Evolutionary conservation across 1,140 invertebrate genomes (phyloP).

Genomic region (Orchestia grillus): DNA sequence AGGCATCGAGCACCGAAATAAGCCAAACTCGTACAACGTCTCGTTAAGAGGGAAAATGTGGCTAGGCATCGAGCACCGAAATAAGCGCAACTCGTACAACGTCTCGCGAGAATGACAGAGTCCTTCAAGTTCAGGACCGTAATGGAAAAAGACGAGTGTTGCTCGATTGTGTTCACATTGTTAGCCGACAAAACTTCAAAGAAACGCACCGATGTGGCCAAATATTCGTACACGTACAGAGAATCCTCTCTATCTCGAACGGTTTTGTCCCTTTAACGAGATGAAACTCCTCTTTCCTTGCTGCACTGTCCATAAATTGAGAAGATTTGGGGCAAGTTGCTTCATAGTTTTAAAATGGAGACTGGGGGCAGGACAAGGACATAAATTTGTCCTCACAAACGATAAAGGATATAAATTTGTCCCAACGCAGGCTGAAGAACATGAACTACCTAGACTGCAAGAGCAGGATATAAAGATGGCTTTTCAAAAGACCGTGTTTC

Average conservation of each 20-base stretch:
- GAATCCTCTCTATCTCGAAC: background rate
- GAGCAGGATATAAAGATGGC: background rate
- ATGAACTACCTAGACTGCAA: background rate
- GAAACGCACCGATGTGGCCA: background rate
- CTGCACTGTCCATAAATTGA: background rate
- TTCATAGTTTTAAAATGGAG: background rate
- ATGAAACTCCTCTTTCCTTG: background rate
- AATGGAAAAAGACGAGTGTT: background rate
- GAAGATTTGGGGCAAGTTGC: background rate
- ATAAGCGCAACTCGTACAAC: background rate
- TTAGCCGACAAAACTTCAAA: background rate
- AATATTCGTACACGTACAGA: background rate
- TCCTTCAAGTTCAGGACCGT: background rate
- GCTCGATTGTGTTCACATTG: background rate
- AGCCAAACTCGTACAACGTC: too few species aligned
- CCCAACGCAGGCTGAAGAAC: background rate
- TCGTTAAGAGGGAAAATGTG: too few species aligned
- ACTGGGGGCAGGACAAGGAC: background rate
- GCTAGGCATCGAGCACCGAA: too few species aligned
- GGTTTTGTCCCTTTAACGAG: background rate
- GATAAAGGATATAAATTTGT: conserved; percentile 1
- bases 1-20: too few species aligned
- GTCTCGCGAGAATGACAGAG: background rate
- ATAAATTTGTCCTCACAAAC: background rate
- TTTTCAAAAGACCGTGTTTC: background rate